phyloP scores from a whole-genome alignment of 53 echinoderm and acorn worm species.

The Apostichopus leukothele region DNA sequence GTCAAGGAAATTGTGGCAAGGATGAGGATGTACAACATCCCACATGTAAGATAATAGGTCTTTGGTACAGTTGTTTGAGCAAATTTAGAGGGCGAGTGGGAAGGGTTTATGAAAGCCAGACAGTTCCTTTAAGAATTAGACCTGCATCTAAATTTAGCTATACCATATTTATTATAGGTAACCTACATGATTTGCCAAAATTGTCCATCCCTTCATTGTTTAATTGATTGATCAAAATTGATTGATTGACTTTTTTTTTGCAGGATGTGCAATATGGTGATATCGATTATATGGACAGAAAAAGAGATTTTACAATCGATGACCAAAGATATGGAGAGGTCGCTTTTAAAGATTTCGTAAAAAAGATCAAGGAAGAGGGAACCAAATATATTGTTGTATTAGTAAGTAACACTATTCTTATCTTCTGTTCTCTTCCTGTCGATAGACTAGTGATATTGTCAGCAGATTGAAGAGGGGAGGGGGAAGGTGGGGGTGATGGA shows the following conservation, averaged over 20 bases:
- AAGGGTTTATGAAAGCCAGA: too few species aligned
- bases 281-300: constrained; percentile 95
- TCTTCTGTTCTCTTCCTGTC: too few species aligned
- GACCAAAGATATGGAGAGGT: constrained; percentile 46
- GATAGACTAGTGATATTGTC: too few species aligned
- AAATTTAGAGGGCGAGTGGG: too few species aligned
- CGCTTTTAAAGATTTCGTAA: constrained; percentile 69
- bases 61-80: too few species aligned
- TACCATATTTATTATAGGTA: too few species aligned
- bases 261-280: constrained; percentile 97
- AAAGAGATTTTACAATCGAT: constrained; percentile 84
- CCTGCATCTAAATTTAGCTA: too few species aligned
- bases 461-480: too few species aligned
- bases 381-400: constrained; percentile 91
- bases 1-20: constrained; percentile 76
- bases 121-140: too few species aligned
- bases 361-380: constrained; percentile 67
- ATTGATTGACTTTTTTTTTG: background rate
- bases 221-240: background rate
- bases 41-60: constrained; percentile 64
- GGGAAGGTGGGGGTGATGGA: too few species aligned
- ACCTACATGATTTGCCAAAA: too few species aligned
- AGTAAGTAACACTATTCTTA: constrained; percentile 45
- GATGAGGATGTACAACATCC: constrained; percentile 84
- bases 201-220: too few species aligned